Evolutionary conservation across 2,888 invertebrate genomes (phyloP), one percentile per base, ranked within the genome.

Genomic region (Boloria euphrosyne): DNA sequence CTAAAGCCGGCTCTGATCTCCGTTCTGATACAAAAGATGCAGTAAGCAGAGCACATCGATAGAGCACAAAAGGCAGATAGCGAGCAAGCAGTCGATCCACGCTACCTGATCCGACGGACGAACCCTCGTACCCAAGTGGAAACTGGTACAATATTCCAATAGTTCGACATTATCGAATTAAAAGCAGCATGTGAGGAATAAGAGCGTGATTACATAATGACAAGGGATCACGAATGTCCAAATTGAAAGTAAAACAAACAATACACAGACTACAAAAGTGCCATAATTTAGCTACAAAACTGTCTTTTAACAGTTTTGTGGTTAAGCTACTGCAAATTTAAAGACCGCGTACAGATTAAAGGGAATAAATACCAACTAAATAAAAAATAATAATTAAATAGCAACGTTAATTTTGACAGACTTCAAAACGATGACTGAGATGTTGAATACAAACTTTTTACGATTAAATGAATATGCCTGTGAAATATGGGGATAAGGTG

Each of bases 21-120:
- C 78, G 68, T 79, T 78, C 71, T 80, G 70, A 80, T 94, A 94
- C 73, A 93, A 80, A 74, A 95, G 90, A 90, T 94, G 94, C 85
- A 94, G 80, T 82, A 94, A 93, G 92, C 94, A 94, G 81, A 94
- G 88, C 78, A 94, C 87, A 90, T 94, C 94, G 81, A 94, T 89
- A 77, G 94, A 94, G 87, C 94, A 94, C 88, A 95, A 89, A 73
- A 95, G 92, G 84, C 94, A 93, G 80, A 94, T 89, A 90, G 94
- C 94, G 89, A 95, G 92, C 85, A 94, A 92, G 89, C 95, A 92
- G 92, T 95, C 95, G 86, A 94, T 93, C 93, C 94, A 95, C 94
- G 95, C 95, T 96, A 96, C 96, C 96, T 96, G 95, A 93, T 95
- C 95, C 91, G 95, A 95, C 94, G 90, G 87, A 87, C 94, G 92